These are phyloP conservation scores for Chrysopilus asiliformis DNA, from an alignment of 2,888 invertebrate genomes.

Conservation along the genomic window DNA sequence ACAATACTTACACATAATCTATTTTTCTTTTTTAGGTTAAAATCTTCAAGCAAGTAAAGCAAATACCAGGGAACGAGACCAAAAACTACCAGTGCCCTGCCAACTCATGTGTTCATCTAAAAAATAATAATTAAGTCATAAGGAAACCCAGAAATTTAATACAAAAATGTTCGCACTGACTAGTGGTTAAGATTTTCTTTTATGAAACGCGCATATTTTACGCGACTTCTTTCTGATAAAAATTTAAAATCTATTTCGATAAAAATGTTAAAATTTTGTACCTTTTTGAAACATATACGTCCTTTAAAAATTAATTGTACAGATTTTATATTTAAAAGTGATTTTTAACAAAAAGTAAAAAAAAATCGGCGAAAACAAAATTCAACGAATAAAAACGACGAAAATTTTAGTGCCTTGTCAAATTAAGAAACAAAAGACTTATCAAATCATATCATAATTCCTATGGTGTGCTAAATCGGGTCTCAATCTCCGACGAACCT, in stretches of 20 bases:
- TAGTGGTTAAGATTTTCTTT: background rate
- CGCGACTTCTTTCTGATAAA: no score
- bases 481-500: background rate
- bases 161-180: no score
- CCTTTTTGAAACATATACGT: constrained; percentile 22
- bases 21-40: no score
- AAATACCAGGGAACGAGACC: no score
- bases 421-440: no score
- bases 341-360: constrained; percentile 6
- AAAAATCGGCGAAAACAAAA: constrained; percentile 5
- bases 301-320: constrained; percentile 18
- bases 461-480: background rate
- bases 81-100: no score
- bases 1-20: no score
- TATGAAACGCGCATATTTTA: no score
- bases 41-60: no score
- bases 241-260: constrained; percentile 1
- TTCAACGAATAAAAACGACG: background rate
- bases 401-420: no score
- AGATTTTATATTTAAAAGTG: constrained; percentile 16
- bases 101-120: no score
- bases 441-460: background rate
- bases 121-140: no score
- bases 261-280: constrained; percentile 20
- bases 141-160: background rate